Evolutionary conservation across 2,888 invertebrate genomes (phyloP).

Genomic region (Gerris lacustris): DNA sequence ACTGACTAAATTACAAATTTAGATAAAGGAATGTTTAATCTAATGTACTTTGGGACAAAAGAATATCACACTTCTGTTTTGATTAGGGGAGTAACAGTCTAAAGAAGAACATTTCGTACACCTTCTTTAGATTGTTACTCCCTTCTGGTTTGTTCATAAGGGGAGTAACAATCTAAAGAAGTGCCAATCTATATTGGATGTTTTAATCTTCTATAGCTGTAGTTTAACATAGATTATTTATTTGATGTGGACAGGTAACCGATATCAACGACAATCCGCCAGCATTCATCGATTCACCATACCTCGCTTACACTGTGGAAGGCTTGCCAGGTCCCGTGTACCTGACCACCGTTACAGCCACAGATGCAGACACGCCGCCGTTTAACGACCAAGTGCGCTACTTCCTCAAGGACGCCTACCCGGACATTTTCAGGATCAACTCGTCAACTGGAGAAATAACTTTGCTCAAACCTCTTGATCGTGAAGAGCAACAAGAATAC

Average conservation of each 20-base stretch:
- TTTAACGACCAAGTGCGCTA: conserved; percentile 84
- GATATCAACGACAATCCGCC: conserved; percentile 93
- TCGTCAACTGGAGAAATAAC: conserved; percentile 84
- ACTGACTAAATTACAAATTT: too few species aligned
- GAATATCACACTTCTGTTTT: too few species aligned
- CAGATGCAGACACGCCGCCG: conserved; percentile 81
- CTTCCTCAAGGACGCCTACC: conserved; percentile 85
- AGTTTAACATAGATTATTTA: too few species aligned
- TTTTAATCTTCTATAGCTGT: too few species aligned
- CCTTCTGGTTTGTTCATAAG: too few species aligned
- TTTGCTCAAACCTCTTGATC: conserved; percentile 65
- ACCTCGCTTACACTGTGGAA: conserved; percentile 86
- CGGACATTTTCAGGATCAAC: conserved; percentile 81
- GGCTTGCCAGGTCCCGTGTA: conserved; percentile 67
- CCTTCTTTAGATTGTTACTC: too few species aligned
- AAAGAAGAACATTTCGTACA: too few species aligned
- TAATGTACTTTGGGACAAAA: too few species aligned
- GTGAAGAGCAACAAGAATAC: conserved; percentile 73
- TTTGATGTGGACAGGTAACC: conserved; percentile 55
- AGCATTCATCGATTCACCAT: conserved; percentile 86
- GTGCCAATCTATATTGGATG: too few species aligned
- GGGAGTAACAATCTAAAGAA: too few species aligned
- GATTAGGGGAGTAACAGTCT: too few species aligned
- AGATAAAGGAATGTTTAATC: too few species aligned
- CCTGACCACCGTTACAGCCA: conserved; percentile 62